Evolutionary conservation across 2,797 vertebrate species (phyloP), one percentile per base, ranked within the genome.

Genomic region (Xenentodon cancila): DNA sequence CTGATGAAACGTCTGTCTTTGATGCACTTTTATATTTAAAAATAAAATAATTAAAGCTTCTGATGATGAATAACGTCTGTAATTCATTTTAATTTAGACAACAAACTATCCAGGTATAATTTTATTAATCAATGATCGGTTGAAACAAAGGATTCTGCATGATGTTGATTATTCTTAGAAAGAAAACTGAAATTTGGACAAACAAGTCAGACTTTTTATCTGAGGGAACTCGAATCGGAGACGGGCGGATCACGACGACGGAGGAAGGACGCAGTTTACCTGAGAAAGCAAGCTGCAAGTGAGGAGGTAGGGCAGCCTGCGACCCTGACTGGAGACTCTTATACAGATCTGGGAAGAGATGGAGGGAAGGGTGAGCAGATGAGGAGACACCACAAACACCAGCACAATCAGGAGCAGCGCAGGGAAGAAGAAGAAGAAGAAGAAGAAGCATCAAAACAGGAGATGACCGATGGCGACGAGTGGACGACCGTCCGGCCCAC

Each of bases 301-400:
- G 96, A 92, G 96, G 92, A 95, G 97, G 96, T 93, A 98, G 94
- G 92, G 94, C 89, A 71, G 96, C 95, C 93, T 96, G 95, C 84
- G 95, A 93, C 93, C 96, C 95, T 87, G 96, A 95, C 93, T 98
- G 97, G 94, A 99, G 96, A 94, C 97, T 96, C 94, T 99, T 99
- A 91, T 98, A 95, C 89, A 99, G 94, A 94, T 97, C 97, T 99
- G 90, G 88, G 82, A 81, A 89, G 75, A 86, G 72, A 85, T 66
- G 76, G 65, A 82, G 82, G 64, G 59, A 61, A 60, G 37, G 70
- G 43, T 64, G 64, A 18, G 65, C 54, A 51, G 50, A 70, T 82
- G 73, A 87, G 58, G 66, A 53, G 48, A 19, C 25, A 72, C 56
- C 12, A 34, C 44, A n/a, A 70, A 54, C 75, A 79, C 62, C 52